Base-by-base conservation (phyloP, 2,888 invertebrate species). In the Hipparchia sbordonii region DNA sequence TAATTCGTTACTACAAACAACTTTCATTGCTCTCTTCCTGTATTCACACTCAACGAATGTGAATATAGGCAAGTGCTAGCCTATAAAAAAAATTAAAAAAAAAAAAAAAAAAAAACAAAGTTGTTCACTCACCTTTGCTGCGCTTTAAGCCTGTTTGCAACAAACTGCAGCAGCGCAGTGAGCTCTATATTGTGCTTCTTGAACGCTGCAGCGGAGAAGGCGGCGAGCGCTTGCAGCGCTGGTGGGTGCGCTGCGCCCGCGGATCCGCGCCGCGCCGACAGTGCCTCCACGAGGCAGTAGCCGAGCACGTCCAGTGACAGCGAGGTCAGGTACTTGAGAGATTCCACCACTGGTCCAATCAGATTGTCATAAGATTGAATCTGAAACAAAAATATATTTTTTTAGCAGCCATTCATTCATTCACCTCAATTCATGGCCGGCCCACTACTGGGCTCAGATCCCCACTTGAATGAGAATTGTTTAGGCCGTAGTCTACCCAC, bases 111-210 rank as follows among this genome's bases (percentile, higher is more conserved):
- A 51, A 33, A n/a, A 48, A 10, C 10, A 9, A n/a, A 48, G 13
- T 23, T 51, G 51, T 45, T 2, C 9, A 46, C 68, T 39, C 48
- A 98, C 98, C 98, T 99, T 90, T 99, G 98, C 81, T 98, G 97
- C 33, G 97, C 97, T 89, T 99, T 99, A 23, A 99, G 95, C 85
- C 99, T 97, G 93, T 99, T 99, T 57, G 98, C 98, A 45, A 99
- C 98, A 89, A 98, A 99, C 89, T 99, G 99, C 85, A 99, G 92
- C 78, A 99, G 91, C 2, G 99, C 99, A 4, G 98, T 97, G 76
- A 99, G 94, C 86, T 99, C 99, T 74, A 99, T 98, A 82, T 97
- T 97, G 89, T 99, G 99, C 87, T 99, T 99, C 92, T 99, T 99
- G 90, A 98, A 99, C 78, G 99, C 97, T 2, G 98, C 97, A 10